Evolutionary conservation across 2,888 invertebrate genomes (phyloP).

Genomic region (Pteria penguin): DNA sequence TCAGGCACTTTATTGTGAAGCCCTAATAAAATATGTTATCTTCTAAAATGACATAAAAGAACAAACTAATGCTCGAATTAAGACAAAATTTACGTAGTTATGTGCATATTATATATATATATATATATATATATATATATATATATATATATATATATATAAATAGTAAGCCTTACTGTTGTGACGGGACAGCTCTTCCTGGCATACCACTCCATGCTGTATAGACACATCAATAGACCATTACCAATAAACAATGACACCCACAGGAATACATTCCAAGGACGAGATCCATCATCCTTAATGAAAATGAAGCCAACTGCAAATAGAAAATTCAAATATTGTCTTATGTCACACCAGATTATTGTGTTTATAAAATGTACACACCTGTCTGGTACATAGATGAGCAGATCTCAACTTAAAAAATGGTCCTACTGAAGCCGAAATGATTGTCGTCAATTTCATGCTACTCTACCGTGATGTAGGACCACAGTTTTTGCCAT

Average conservation of each 20-base stretch:
- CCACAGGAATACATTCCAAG: conserved; percentile 91
- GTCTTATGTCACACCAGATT: background rate
- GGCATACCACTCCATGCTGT: conserved; percentile 93
- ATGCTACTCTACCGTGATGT: too few species aligned
- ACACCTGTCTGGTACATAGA: too few species aligned
- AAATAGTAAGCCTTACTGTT: conserved; percentile 55
- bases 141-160: too few species aligned
- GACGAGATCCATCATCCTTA: conserved; percentile 80
- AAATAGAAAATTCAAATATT: conserved; percentile 41
- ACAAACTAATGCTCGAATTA: background rate
- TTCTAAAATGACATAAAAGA: background rate
- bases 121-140: too few species aligned
- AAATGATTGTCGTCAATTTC: too few species aligned
- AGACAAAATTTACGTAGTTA: background rate
- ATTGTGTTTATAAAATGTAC: too few species aligned
- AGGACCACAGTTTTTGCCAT: too few species aligned
- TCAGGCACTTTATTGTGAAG: too few species aligned
- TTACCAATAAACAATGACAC: conserved; percentile 88
- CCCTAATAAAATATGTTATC: too few species aligned
- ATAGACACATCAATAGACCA: conserved; percentile 88
- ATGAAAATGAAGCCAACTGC: conserved; percentile 81
- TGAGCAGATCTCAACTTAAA: too few species aligned
- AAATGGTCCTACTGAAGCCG: too few species aligned
- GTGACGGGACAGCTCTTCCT: conserved; percentile 86
- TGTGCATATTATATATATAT: background rate